Conservation (phyloP, 2,888 invertebrate species). For the Microchrysa polita region DNA sequence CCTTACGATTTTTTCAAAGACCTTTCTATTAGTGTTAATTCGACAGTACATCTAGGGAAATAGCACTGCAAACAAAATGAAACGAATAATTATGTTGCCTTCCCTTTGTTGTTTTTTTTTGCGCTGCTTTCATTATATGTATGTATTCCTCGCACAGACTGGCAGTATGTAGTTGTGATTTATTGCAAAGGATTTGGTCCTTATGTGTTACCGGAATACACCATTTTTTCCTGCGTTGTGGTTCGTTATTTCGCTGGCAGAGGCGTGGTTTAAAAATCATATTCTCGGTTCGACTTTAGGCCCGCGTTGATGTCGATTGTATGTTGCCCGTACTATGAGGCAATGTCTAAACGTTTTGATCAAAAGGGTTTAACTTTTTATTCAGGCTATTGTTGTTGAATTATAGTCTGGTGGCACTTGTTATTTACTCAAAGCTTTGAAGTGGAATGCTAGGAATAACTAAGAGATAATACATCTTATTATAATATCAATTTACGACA, state of each 20-base stretch:
- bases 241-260: slow-evolving; percentile 47
- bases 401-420: no score
- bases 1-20: slow-evolving; percentile 25
- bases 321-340: slow-evolving; percentile 22
- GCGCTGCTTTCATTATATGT: slow-evolving; percentile 39
- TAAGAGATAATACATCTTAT: no score
- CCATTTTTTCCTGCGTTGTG: slow-evolving; percentile 44
- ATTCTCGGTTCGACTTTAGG: neutral
- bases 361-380: neutral
- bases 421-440: no score
- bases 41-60: slow-evolving; percentile 35
- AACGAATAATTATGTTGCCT: slow-evolving; percentile 35
- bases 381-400: no score
- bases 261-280: slow-evolving; percentile 49
- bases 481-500: no score
- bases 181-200: slow-evolving; percentile 34
- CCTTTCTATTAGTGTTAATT: slow-evolving; percentile 49
- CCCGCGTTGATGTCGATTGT: slow-evolving; percentile 21
- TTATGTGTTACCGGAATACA: slow-evolving; percentile 38
- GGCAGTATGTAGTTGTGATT: slow-evolving; percentile 39
- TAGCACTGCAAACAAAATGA: slow-evolving; percentile 22
- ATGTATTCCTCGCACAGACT: slow-evolving; percentile 32
- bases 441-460: no score
- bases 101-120: slow-evolving; percentile 7
- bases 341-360: slow-evolving; percentile 29